phyloP scores from a whole-genome alignment of 2,797 vertebrate genomes.

The Okamejei kenojei region DNA sequence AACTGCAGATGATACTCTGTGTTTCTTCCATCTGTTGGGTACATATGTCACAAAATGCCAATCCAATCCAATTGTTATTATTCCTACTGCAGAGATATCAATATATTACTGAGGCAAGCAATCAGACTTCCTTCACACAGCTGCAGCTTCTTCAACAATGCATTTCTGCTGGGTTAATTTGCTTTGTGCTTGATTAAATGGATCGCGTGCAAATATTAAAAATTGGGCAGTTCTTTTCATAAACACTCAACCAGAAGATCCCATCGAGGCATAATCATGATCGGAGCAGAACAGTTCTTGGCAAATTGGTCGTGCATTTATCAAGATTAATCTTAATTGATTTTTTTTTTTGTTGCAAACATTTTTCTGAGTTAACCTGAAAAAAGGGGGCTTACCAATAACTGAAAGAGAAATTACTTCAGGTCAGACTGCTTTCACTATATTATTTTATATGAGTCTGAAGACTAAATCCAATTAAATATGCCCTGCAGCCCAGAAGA shows the following conservation, averaged over 20 bases:
- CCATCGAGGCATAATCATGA: background rate
- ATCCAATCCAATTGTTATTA: background rate
- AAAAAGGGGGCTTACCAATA: slow-evolving; percentile 17
- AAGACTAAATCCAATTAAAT: slow-evolving; percentile 33
- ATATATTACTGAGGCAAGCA: background rate
- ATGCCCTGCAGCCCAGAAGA: background rate
- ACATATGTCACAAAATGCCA: background rate
- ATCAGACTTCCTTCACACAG: background rate
- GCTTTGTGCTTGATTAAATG: slow-evolving; percentile 8
- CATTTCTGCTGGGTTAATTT: slow-evolving; percentile 13
- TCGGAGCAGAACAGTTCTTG: slow-evolving; percentile 1
- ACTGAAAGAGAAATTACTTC: slow-evolving; percentile 8
- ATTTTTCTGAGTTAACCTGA: background rate
- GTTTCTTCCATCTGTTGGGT: background rate
- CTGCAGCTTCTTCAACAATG: background rate
- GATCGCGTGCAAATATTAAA: background rate
- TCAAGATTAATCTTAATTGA: slow-evolving; percentile 28
- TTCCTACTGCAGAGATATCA: background rate
- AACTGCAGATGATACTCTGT: background rate
- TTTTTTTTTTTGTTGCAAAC: slow-evolving; percentile 4
- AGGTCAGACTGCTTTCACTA: background rate
- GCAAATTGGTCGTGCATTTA: background rate
- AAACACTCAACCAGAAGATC: background rate
- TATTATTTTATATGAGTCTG: slow-evolving; percentile 23
- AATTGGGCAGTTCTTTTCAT: background rate